A percentile compares a stretch with the other conserved stretches of the same genome.
These are phyloP conservation scores for Ormyrus labotus DNA, from an alignment of 2,888 invertebrate species.

Conservation along the genomic window DNA sequence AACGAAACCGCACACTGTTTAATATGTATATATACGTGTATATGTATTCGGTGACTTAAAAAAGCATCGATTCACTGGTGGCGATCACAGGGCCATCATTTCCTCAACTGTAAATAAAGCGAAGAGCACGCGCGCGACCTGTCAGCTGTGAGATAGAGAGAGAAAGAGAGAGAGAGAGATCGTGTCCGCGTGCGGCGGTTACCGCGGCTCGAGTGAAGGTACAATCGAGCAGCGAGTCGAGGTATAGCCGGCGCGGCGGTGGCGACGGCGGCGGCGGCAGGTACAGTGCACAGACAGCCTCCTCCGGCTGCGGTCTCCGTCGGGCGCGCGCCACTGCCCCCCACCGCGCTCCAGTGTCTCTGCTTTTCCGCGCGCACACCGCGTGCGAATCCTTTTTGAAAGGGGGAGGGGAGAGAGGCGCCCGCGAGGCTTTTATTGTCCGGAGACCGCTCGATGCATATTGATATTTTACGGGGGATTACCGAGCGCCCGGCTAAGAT, in stretches of 20 bases:
- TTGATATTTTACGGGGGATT: too few species aligned
- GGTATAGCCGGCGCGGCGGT: slow-evolving; percentile 8
- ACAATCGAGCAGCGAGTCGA: slow-evolving; percentile 27
- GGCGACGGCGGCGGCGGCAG: neutral
- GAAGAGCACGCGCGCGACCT: neutral
- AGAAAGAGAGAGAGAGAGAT: neutral
- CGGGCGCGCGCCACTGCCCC: neutral
- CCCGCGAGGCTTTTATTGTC: too few species aligned
- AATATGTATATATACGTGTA: too few species aligned
- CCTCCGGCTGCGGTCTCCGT: neutral
- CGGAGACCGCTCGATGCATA: too few species aligned
- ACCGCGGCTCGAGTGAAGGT: slow-evolving; percentile 63
- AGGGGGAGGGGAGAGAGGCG: neutral
- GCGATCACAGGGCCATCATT: too few species aligned
- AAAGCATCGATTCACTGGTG: too few species aligned
- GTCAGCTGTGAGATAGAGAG: neutral
- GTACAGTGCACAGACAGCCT: neutral
- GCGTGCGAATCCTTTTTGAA: neutral
- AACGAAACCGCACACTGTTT: too few species aligned
- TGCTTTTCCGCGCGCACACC: neutral
- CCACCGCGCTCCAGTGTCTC: neutral
- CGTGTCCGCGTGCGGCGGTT: slow-evolving; percentile 59
- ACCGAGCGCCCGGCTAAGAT: too few species aligned
- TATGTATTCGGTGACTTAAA: too few species aligned
- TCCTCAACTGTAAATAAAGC: too few species aligned